Evolutionary conservation across 2,797 vertebrate species (phyloP).

Genomic region (Falco novaeseelandiae): DNA sequence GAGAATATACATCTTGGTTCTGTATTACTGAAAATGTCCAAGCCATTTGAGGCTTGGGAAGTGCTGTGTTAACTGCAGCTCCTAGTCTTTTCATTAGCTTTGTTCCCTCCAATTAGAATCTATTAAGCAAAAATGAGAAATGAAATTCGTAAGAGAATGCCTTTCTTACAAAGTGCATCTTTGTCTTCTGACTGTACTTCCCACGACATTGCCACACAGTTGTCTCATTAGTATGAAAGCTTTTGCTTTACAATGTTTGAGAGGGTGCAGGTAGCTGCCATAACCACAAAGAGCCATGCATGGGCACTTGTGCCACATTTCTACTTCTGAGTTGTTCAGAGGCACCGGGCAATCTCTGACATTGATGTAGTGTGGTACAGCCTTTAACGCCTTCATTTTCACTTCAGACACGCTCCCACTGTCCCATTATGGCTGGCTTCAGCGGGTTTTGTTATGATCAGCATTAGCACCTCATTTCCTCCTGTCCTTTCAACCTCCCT

Average conservation of each 20-base stretch:
- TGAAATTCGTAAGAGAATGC: neutral
- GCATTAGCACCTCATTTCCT: constrained; percentile 32
- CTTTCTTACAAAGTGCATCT: neutral
- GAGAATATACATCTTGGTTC: neutral
- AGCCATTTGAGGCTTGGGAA: neutral
- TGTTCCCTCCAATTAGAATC: neutral
- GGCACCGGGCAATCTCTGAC: neutral
- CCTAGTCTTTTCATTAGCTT: neutral
- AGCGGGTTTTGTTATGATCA: neutral
- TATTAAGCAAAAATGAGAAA: neutral
- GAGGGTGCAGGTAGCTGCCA: neutral
- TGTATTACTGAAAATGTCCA: neutral
- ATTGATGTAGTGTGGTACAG: neutral
- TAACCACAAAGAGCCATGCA: neutral
- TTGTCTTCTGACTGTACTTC: neutral
- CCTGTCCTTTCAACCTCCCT: neutral
- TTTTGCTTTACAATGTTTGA: neutral
- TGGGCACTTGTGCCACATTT: fast-evolving
- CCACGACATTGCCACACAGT: neutral
- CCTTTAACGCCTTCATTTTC: neutral
- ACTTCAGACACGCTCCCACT: neutral
- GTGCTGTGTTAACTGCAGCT: neutral
- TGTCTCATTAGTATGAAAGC: neutral
- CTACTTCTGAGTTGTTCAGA: neutral
- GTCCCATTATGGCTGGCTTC: neutral